phyloP scores from a whole-genome alignment of 2,797 vertebrate genomes.

The Brotula barbata region DNA sequence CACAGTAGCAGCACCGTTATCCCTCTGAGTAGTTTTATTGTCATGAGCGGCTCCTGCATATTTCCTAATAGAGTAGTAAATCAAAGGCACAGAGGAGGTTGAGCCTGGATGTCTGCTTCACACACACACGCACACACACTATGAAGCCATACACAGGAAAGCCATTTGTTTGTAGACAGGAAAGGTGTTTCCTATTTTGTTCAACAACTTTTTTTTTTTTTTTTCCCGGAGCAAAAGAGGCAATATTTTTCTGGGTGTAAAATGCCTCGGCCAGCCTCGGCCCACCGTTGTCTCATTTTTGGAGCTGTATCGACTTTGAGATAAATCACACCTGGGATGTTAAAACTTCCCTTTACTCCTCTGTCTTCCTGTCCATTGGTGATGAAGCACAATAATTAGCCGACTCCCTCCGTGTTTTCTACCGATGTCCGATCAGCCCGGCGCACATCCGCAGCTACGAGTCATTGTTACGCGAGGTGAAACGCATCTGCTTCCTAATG shows the following conservation, averaged over 20 bases:
- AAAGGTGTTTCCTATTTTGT: constrained; percentile 11
- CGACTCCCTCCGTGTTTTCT: not conserved
- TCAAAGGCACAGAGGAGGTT: constrained; percentile 40
- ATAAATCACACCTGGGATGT: constrained; percentile 5
- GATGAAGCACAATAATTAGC: constrained; percentile 35
- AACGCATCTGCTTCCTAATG: constrained; percentile 63
- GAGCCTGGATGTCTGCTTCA: constrained; percentile 11
- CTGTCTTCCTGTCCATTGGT: constrained; percentile 11
- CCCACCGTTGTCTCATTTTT: constrained; percentile 15
- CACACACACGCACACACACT: no score
- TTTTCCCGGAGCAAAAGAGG: constrained; percentile 4
- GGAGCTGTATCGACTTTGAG: constrained; percentile 16
- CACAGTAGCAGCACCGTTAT: constrained; percentile 27
- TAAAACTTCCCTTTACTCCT: constrained; percentile 7
- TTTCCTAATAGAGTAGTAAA: constrained; percentile 58
- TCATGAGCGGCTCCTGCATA: constrained; percentile 29
- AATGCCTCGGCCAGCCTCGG: not conserved
- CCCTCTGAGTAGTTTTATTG: constrained; percentile 35
- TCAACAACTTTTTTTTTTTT: not conserved
- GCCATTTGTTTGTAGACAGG: constrained; percentile 17
- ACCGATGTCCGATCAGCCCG: not conserved
- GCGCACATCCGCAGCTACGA: constrained; percentile 43
- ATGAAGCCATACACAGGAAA: constrained; percentile 19
- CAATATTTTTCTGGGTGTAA: not conserved
- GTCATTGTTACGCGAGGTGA: constrained; percentile 59